Base-by-base conservation (phyloP, 2,113 vertebrate genomes). In the Fukomys damarensis region DNA sequence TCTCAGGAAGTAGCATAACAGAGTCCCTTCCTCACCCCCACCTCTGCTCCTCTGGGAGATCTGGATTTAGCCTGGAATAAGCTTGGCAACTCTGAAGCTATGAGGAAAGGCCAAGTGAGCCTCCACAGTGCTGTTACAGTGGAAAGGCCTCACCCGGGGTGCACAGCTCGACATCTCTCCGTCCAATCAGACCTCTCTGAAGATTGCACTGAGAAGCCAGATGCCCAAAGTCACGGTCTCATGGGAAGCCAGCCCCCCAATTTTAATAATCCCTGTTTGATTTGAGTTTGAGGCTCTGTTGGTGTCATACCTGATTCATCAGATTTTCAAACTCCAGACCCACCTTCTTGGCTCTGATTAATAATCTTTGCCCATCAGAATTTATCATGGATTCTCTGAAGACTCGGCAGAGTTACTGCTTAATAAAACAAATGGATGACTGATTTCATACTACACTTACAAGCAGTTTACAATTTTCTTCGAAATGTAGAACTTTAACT, bases 1-100 rank as follows among this genome's bases (percentile, higher is more conserved):
- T 74, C 74, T 96, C 90, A 86, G 93, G 80, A 98, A 96, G 89
- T 59, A 97, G 95, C 96, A 41, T 85, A 59, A 95, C 61, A 68
- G 30, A 88, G 56, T 35, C 43, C 56, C 80, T 81, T 94, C 94
- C 91, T 92, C 94, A 72, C 52, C 74, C 80, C 30, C 14, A 7
- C 70, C n/a, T 76, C 61, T n/a, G 89, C 81, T 96, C 63, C 72
- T 97, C 82, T 76, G 81, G 77, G 59, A 79, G 54, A 92, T 83
- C 89, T 84, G 76, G 87, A 95, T 92, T 97, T 95, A 96, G 87
- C 89, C 41, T 80, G 70, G 89, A 77, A 79, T 77, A 76, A 79
- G 93, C 92, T 82, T 74, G 90, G 97, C 0, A 22, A 91, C 82
- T 63, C 92, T 91, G 89, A 94, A 94, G 19, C 22, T 56, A 56